These are phyloP conservation scores for Lasioglossum morio DNA, from an alignment of 2,888 invertebrate species.

Conservation along the genomic window DNA sequence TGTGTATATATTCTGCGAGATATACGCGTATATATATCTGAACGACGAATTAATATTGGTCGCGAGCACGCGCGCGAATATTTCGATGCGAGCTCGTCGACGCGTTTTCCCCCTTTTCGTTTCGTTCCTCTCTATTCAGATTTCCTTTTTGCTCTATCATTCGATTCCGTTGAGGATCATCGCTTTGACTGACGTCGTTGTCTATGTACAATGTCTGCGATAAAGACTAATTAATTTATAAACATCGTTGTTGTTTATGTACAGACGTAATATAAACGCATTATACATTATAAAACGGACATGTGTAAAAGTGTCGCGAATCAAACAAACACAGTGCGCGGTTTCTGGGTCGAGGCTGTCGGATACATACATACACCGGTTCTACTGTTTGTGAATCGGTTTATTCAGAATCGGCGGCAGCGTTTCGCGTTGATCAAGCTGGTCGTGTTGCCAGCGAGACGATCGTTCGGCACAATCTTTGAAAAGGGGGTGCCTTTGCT, in stretches of 20 bases:
- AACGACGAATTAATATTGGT: conserved; percentile 45
- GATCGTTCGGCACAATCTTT: background rate
- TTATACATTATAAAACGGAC: conserved; percentile 68
- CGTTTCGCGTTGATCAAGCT: background rate
- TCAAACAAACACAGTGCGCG: conserved; percentile 54
- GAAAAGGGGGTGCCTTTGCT: background rate
- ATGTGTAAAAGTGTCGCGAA: conserved; percentile 67
- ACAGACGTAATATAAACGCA: conserved; percentile 69
- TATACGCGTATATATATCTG: conserved; percentile 6
- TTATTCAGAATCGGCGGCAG: background rate
- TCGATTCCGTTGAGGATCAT: conserved; percentile 21
- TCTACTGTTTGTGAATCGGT: background rate
- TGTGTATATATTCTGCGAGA: background rate
- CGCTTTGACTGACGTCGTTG: conserved; percentile 55
- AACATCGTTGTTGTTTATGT: conserved; percentile 68
- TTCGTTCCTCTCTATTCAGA: background rate
- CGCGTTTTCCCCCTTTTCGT: conserved; percentile 7
- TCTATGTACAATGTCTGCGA: conserved; percentile 63
- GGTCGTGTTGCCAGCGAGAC: background rate
- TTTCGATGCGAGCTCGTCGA: conserved; percentile 29
- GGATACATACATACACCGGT: background rate
- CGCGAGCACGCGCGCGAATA: conserved; percentile 41
- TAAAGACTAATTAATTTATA: conserved; percentile 69
- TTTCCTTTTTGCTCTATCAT: background rate
- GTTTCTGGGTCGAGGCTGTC: background rate